A percentile compares a stretch with the other conserved stretches of the same genome.
Conservation (phyloP, 2,888 invertebrate species). For the Noctua fimbriata region DNA sequence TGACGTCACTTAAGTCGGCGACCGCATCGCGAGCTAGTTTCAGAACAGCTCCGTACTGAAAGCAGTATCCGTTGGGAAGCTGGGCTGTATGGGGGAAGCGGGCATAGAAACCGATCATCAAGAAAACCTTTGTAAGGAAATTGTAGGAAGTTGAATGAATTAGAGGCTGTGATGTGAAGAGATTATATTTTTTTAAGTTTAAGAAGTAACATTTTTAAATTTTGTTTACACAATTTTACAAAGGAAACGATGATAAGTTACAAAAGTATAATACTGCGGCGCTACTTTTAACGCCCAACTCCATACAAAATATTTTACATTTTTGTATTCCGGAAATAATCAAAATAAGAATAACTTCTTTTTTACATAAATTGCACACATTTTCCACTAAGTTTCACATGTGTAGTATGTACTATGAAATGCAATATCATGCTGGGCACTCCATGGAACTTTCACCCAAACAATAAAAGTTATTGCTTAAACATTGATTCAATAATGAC, state of each 20-base stretch:
- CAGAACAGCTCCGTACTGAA: conserved; percentile 30
- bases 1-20: conserved; percentile 15
- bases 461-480: not conserved
- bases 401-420: not conserved
- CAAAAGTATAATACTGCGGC: not conserved
- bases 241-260: not conserved
- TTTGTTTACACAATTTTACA: not conserved
- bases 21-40: conserved; percentile 50
- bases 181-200: not conserved
- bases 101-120: not conserved
- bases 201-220: too few relatives aligned
- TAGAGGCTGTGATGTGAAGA: not conserved
- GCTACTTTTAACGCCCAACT: not conserved
- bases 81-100: conserved; percentile 12
- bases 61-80: conserved; percentile 4
- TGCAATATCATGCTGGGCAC: not conserved
- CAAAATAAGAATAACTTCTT: too few relatives aligned
- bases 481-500: not conserved
- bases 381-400: not conserved
- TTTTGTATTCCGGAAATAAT: not conserved
- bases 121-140: not conserved
- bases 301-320: not conserved
- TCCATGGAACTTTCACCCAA: not conserved
- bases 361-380: not conserved
- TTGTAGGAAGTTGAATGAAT: not conserved